These are phyloP conservation scores for Tetranychus cinnabarinus DNA, from an alignment of 1,140 invertebrate species.

Conservation along the genomic window DNA sequence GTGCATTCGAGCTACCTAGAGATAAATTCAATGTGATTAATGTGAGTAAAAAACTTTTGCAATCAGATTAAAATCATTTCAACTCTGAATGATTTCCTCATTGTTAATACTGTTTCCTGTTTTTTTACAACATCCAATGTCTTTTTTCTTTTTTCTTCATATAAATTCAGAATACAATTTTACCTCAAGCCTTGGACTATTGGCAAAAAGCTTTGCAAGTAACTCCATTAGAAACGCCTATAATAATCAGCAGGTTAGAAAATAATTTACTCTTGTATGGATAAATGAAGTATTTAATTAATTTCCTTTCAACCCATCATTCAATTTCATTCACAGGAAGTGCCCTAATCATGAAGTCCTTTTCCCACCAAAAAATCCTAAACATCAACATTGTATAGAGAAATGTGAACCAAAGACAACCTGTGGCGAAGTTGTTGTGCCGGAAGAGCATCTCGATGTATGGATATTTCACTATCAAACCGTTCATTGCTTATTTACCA, in stretches of 20 bases:
- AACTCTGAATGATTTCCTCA: no score
- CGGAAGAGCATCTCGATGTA: conserved; percentile 72
- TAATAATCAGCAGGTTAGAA: conserved; percentile 53
- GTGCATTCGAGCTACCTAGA: conserved; percentile 60
- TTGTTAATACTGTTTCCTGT: no score
- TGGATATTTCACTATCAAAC: conserved; percentile 17
- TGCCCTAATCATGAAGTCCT: conserved; percentile 22
- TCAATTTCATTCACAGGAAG: conserved; percentile 24
- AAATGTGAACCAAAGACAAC: conserved; percentile 57
- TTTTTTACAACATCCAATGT: no score
- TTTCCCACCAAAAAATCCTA: conserved; percentile 20
- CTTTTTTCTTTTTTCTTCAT: not conserved
- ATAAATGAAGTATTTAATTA: no score
- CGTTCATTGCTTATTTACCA: not conserved
- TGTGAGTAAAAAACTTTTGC: conserved; percentile 30
- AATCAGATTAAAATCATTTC: no score
- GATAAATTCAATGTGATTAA: conserved; percentile 62
- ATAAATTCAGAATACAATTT: conserved; percentile 50
- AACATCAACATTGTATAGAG: conserved; percentile 62
- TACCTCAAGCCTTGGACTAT: conserved; percentile 70
- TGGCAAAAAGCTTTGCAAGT: conserved; percentile 78
- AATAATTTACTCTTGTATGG: not conserved
- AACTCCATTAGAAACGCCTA: conserved; percentile 48
- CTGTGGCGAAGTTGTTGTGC: conserved; percentile 81
- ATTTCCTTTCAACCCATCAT: not conserved